phyloP scores from a whole-genome alignment of 2,888 invertebrate species.

The Eristalis tenax region DNA sequence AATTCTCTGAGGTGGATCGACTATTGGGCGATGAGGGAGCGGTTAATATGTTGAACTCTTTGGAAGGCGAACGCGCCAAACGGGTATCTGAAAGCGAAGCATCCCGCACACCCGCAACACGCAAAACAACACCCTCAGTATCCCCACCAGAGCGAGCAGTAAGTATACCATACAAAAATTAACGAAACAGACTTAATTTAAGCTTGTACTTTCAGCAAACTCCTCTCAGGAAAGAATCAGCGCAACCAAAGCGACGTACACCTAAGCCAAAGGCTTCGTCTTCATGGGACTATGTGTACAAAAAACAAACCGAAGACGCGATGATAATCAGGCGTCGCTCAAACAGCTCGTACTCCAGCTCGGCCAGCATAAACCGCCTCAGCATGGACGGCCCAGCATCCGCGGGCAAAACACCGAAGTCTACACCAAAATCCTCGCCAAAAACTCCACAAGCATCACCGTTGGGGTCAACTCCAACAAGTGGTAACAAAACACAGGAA shows the following conservation, averaged over 20 bases:
- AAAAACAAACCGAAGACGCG: slow-evolving; percentile 86
- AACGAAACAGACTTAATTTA: not conserved
- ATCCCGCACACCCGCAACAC: slow-evolving; percentile 23
- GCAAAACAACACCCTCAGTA: slow-evolving; percentile 59
- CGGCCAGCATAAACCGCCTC: slow-evolving; percentile 85
- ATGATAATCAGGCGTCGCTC: slow-evolving; percentile 91
- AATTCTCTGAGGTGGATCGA: slow-evolving; percentile 88
- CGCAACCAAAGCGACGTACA: slow-evolving; percentile 65
- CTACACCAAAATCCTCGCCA: slow-evolving; percentile 33
- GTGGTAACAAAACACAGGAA: slow-evolving; percentile 6
- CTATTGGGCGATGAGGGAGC: slow-evolving; percentile 93
- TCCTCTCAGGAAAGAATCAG: slow-evolving; percentile 71
- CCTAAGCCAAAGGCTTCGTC: slow-evolving; percentile 75
- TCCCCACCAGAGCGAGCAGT: slow-evolving; percentile 70
- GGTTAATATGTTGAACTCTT: slow-evolving; percentile 91
- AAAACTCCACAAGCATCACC: slow-evolving; percentile 33
- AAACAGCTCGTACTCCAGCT: slow-evolving; percentile 90
- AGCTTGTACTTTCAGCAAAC: not conserved
- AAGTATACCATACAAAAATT: not conserved
- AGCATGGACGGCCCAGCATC: slow-evolving; percentile 81
- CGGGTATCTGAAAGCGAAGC: slow-evolving; percentile 61
- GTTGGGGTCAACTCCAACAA: not conserved
- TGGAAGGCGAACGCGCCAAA: slow-evolving; percentile 82
- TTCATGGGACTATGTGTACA: slow-evolving; percentile 84
- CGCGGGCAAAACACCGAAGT: slow-evolving; percentile 51